Percentiles rank a stretch among this genome's conserved stretches.
Evolutionary conservation across 2,113 vertebrate genomes (phyloP).

Genomic region (Chaetodon trifascialis): DNA sequence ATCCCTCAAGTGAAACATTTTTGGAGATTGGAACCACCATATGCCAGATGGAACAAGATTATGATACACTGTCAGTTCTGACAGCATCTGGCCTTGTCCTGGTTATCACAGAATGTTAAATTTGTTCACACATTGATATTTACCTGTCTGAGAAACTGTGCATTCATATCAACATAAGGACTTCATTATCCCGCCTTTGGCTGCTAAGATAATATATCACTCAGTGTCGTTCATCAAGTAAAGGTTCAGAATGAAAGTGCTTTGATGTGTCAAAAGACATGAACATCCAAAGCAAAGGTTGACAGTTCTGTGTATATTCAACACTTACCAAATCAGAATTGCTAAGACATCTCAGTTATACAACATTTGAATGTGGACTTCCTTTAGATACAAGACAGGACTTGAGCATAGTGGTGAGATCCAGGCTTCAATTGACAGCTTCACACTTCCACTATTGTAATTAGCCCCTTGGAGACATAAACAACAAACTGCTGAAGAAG

Average conservation of each 20-base stretch:
- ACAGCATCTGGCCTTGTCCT: slow-evolving; percentile 68
- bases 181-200: slow-evolving; percentile 45
- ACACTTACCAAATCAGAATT: slow-evolving; percentile 19
- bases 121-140: slow-evolving; percentile 52
- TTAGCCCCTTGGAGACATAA: slow-evolving; percentile 81
- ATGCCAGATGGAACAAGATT: slow-evolving; percentile 78
- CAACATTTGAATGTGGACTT: slow-evolving; percentile 37
- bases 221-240: slow-evolving; percentile 3
- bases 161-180: slow-evolving; percentile 39
- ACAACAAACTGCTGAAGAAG: slow-evolving; percentile 60
- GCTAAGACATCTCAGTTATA: slow-evolving; percentile 26
- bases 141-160: slow-evolving; percentile 54
- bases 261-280: slow-evolving; percentile 38
- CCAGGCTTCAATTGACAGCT: slow-evolving; percentile 66
- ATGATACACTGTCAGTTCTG: slow-evolving; percentile 67
- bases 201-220: slow-evolving; percentile 15
- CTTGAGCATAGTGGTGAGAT: slow-evolving; percentile 46
- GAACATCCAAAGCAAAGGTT: slow-evolving; percentile 3
- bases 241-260: background rate
- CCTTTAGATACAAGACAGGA: slow-evolving; percentile 48
- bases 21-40: slow-evolving; percentile 68
- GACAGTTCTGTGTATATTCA: slow-evolving; percentile 23
- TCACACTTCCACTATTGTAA: slow-evolving; percentile 76
- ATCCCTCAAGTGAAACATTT: slow-evolving; percentile 72
- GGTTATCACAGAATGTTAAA: slow-evolving; percentile 61